Evolutionary conservation across 2,797 vertebrate genomes (phyloP).

Genomic region (Melanotaenia nigrans): DNA sequence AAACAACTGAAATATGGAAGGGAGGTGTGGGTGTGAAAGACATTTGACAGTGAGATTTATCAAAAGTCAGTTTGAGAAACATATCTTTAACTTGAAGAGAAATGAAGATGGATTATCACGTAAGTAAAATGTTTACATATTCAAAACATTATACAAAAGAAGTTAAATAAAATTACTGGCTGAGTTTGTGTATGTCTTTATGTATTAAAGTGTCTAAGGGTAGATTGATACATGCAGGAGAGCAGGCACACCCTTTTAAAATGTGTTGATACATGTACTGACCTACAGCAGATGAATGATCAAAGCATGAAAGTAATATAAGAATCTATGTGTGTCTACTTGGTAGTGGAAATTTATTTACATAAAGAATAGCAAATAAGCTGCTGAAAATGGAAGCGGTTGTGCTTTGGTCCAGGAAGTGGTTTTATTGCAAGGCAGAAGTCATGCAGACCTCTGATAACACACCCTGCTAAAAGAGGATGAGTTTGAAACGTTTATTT

Average conservation of each 20-base stretch:
- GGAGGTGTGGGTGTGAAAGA: slow-evolving; percentile 15
- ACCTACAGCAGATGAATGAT: not conserved
- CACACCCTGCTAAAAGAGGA: not conserved
- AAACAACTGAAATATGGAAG: slow-evolving; percentile 14
- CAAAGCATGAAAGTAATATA: not conserved
- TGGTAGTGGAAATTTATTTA: not conserved
- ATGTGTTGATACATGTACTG: not conserved
- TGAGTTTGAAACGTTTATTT: not conserved
- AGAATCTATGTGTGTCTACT: not conserved
- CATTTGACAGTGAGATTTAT: slow-evolving; percentile 1
- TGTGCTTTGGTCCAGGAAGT: slow-evolving; percentile 21
- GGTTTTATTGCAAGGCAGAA: slow-evolving; percentile 2
- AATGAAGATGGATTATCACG: slow-evolving; percentile 19
- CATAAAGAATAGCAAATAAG: not conserved
- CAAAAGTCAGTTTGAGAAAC: not conserved
- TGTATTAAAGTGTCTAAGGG: not conserved
- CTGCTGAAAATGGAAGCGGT: not conserved
- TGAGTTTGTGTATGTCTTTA: not conserved
- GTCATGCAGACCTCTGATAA: not conserved
- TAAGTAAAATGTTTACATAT: slow-evolving; percentile 40
- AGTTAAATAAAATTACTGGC: too few relatives aligned
- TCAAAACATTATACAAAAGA: not conserved
- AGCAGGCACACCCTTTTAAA: not conserved
- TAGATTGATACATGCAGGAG: not conserved
- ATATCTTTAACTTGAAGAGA: slow-evolving; percentile 9